These are phyloP conservation scores for Clytia hemisphaerica DNA, from an alignment of 30 jellyfish, hydroid and myxozoan genomes.

Conservation along the genomic window DNA sequence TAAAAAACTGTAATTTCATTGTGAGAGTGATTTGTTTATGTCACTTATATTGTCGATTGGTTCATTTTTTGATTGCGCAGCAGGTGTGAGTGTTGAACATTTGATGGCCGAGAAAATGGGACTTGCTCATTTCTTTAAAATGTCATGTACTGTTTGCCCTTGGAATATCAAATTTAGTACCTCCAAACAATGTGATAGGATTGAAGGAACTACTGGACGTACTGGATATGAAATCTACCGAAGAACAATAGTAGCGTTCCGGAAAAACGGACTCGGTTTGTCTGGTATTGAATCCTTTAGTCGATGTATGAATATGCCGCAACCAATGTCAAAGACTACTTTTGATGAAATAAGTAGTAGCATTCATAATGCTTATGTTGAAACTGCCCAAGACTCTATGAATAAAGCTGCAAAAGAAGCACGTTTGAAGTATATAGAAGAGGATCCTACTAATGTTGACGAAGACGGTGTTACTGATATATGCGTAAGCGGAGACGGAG, in stretches of 20 bases:
- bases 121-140: too few relatives aligned
- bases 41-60: conserved; percentile 1
- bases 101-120: too few relatives aligned
- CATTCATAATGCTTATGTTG: conserved; percentile 1
- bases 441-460: too few relatives aligned
- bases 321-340: background rate
- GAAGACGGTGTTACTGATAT: background rate
- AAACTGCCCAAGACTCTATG: conserved; percentile 7
- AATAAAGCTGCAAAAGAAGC: background rate
- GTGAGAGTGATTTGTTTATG: conserved; percentile 1
- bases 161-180: too few relatives aligned
- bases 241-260: too few relatives aligned
- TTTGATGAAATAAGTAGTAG: background rate
- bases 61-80: background rate
- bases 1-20: background rate
- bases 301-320: conserved; percentile 14
- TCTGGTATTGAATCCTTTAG: background rate
- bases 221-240: too few relatives aligned
- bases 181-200: too few relatives aligned
- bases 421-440: background rate
- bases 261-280: too few relatives aligned
- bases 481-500: background rate
- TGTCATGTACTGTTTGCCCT: too few relatives aligned
- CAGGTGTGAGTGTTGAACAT: too few relatives aligned
- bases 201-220: too few relatives aligned